phyloP scores from a whole-genome alignment of 2,888 invertebrate species.

The Carcina quercana region DNA sequence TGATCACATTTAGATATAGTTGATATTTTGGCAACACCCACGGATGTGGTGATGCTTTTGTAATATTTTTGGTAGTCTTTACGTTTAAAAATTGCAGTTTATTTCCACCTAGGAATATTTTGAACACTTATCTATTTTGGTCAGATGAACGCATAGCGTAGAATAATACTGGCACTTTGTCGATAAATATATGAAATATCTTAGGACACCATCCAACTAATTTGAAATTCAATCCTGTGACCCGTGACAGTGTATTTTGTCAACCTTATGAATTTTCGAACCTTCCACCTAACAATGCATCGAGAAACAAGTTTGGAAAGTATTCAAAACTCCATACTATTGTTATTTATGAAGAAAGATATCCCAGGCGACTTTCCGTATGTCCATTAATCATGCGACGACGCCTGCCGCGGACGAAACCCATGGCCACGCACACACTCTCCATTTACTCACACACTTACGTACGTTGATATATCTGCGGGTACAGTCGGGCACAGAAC shows the following conservation, averaged over 20 bases:
- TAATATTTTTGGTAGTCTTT: no score
- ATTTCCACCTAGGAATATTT: no score
- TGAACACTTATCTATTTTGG: no score
- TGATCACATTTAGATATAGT: no score
- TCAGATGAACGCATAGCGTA: no score
- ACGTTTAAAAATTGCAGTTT: no score
- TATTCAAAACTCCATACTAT: slow-evolving; percentile 41
- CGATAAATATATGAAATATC: no score
- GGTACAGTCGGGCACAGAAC: no score
- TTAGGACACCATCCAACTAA: slow-evolving; percentile 4
- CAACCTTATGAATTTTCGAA: slow-evolving; percentile 19
- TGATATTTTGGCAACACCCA: no score
- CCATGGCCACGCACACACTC: slow-evolving; percentile 35
- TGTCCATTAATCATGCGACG: slow-evolving; percentile 63
- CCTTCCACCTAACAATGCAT: slow-evolving; percentile 13
- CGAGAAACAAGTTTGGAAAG: slow-evolving; percentile 36
- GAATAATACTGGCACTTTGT: no score
- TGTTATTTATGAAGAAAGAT: slow-evolving; percentile 55
- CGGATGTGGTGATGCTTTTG: no score
- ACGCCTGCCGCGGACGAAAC: slow-evolving; percentile 51
- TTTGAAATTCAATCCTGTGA: slow-evolving; percentile 19
- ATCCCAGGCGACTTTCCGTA: slow-evolving; percentile 46
- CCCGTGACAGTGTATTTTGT: slow-evolving; percentile 18
- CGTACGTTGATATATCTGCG: no score
- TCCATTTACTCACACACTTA: slow-evolving; percentile 27